phyloP scores from a whole-genome alignment of 23 tunicate species.

The Botrylloides violaceus region DNA sequence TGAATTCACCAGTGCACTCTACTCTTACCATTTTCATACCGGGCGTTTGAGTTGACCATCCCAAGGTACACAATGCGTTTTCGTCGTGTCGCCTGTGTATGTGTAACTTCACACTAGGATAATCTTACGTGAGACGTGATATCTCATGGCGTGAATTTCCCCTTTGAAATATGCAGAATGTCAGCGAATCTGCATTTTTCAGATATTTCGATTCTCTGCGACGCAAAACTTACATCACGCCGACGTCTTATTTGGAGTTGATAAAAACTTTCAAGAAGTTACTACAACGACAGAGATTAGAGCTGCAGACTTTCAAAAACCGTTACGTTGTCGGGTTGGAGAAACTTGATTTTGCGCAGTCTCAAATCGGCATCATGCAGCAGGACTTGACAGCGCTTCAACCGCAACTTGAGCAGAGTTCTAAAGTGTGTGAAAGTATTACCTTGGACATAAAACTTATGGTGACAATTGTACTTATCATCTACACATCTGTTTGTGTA shows the following conservation, averaged over 20 bases:
- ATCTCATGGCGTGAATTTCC: too few relatives aligned
- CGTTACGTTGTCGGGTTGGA: slow-evolving; percentile 72
- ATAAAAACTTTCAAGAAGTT: slow-evolving; percentile 82
- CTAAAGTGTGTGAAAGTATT: slow-evolving; percentile 11
- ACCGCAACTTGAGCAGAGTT: slow-evolving; percentile 64
- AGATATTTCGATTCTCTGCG: slow-evolving; percentile 60
- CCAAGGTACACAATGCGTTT: not conserved
- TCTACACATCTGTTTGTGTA: too few relatives aligned
- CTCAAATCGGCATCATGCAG: slow-evolving; percentile 64
- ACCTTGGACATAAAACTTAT: not conserved
- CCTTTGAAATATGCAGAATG: too few relatives aligned
- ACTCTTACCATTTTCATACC: too few relatives aligned
- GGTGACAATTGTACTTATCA: too few relatives aligned
- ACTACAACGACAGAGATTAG: slow-evolving; percentile 62
- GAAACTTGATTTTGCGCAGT: slow-evolving; percentile 66
- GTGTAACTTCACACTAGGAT: not conserved
- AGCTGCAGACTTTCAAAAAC: slow-evolving; percentile 68
- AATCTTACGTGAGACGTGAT: too few relatives aligned
- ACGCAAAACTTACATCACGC: slow-evolving; percentile 81
- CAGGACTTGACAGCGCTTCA: slow-evolving; percentile 58
- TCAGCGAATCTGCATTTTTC: too few relatives aligned
- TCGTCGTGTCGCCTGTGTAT: not conserved
- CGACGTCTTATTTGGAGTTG: slow-evolving; percentile 81
- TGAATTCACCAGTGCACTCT: too few relatives aligned
- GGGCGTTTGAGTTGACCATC: too few relatives aligned